Base-by-base conservation (phyloP, 37 sponge, comb jelly and placozoan species). In the Dysidea cf. avara region DNA sequence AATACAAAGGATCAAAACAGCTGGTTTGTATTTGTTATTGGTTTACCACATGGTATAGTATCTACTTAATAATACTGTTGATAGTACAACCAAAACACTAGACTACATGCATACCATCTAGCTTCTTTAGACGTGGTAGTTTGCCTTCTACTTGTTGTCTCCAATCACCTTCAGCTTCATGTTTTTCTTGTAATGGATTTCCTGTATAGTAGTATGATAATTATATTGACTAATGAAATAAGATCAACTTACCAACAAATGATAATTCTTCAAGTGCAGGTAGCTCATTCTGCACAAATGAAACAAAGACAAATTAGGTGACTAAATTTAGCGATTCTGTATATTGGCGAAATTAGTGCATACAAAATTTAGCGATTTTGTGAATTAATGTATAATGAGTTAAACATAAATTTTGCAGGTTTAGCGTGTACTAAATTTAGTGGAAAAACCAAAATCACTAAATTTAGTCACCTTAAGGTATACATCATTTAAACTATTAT, bases 161-260 rank as follows among this genome's bases (percentile, higher is more conserved):
- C 98, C 98, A 97, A 60, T 86, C 91, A 17, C 81, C 82, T 20
- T 97, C 98, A 40, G 73, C 39, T 11, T 80, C 70, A 76, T 94
- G 92, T 53, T 94, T 97, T 79, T 97, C 98, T 53, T 93, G 90
- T n/a, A 97, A 64, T 12, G 98, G 98, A 70, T 97, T 97, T 46
- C 89, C 89, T 88, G 47, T 0, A 43, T 7, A 16, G 9, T 43
- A 43, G 9, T 9, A 43, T 43, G 9, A 43, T 9, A 43, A 9
- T 43, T 43, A 12, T 43, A 43, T 43, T 43, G 5, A 43, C 7
- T 43, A 43, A 43, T 9, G 7, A 43, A 43, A 43, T 43, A 2
- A 28, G 2, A 21, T 37, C 3, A 7, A 55, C 81, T 38, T 68
- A 86, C 95, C 95, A 37, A 97, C 99, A 94, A 97, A 92, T 38